Evolutionary conservation across 2,797 vertebrate species (phyloP).

Genomic region (Prionace glauca): DNA sequence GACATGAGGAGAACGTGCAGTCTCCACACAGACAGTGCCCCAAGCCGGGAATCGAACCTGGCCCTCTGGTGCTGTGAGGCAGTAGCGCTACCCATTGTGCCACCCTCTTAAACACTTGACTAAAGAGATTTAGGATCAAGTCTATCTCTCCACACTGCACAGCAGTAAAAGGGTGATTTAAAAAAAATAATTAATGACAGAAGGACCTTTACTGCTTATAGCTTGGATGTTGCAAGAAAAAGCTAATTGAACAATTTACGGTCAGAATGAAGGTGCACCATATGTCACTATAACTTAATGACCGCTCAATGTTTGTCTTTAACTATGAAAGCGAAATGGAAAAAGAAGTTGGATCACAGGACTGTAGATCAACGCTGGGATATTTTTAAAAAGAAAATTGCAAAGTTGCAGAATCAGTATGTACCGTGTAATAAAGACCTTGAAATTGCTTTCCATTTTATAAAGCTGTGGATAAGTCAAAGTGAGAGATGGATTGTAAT

Average conservation of each 20-base stretch:
- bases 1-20: too few relatives aligned
- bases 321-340: background rate
- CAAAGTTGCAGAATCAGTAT: background rate
- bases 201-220: background rate
- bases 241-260: background rate
- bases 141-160: background rate
- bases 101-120: background rate
- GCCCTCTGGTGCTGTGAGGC: too few relatives aligned
- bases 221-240: background rate
- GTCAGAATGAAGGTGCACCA: background rate
- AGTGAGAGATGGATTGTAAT: background rate
- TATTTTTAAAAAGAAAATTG: background rate
- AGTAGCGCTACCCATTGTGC: too few relatives aligned
- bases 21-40: too few relatives aligned
- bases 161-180: background rate
- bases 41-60: too few relatives aligned
- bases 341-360: background rate
- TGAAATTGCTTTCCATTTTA: background rate
- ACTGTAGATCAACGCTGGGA: background rate
- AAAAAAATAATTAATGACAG: background rate
- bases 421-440: background rate
- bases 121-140: background rate
- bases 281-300: background rate
- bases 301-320: background rate
- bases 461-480: background rate